phyloP scores from a whole-genome alignment of 2,888 invertebrate genomes.

The Aporophyla lueneburgensis region DNA sequence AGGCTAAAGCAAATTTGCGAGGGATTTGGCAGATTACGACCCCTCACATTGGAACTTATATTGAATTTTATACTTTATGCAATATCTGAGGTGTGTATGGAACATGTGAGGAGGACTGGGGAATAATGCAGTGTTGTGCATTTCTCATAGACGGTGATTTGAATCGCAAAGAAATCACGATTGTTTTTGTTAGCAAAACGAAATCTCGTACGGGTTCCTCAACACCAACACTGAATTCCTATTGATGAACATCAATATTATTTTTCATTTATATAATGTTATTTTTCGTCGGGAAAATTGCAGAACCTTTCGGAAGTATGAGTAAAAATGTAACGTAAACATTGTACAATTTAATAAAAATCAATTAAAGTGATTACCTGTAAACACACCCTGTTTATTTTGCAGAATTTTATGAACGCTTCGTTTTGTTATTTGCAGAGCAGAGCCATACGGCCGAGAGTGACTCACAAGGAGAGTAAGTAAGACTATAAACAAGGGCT shows the following conservation, averaged over 20 bases:
- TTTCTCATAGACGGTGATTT: neutral
- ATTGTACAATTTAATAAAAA: constrained; percentile 30
- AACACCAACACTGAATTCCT: neutral
- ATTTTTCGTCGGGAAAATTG: constrained; percentile 29
- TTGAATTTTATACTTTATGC: constrained; percentile 54
- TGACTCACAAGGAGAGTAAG: constrained; percentile 69
- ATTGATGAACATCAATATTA: constrained; percentile 32
- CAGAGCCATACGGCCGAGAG: constrained; percentile 40
- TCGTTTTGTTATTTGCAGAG: constrained; percentile 21
- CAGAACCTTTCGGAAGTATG: neutral
- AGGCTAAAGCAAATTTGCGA: constrained; percentile 58
- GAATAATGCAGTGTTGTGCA: constrained; percentile 2
- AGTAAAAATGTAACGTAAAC: constrained; percentile 35
- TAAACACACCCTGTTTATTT: constrained; percentile 21
- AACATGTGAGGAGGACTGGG: neutral
- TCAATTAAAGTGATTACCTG: constrained; percentile 41
- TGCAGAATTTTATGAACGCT: constrained; percentile 21
- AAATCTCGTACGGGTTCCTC: neutral
- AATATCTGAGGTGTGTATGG: constrained; percentile 25
- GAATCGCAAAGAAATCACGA: constrained; percentile 1
- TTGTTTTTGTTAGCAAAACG: neutral
- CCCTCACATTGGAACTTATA: constrained; percentile 54
- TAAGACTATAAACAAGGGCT: constrained; percentile 83
- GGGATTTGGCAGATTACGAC: constrained; percentile 58
- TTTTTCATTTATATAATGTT: constrained; percentile 30